Evolutionary conservation across 2,113 vertebrate genomes (phyloP).

Genomic region (Chelonoidis abingdonii): DNA sequence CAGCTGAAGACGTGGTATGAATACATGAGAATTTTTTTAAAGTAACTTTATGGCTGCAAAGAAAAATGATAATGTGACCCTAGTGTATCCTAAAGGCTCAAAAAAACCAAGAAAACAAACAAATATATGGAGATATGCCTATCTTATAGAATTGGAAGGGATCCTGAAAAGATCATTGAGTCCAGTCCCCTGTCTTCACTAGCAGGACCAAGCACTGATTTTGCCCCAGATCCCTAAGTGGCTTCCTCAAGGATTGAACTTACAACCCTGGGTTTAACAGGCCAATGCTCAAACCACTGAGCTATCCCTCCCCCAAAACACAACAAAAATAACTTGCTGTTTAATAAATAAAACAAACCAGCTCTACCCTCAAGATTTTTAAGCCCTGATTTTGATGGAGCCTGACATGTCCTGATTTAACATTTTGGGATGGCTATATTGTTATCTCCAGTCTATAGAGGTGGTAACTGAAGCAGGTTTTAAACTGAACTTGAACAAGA

Average conservation of each 20-base stretch:
- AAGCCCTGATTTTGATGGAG: not conserved
- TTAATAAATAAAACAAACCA: not conserved
- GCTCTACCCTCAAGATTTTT: not conserved
- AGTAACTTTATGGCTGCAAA: not conserved
- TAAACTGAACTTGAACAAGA: conserved; percentile 14
- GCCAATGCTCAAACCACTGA: too few relatives aligned
- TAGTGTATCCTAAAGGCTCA: not conserved
- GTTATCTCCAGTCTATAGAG: not conserved
- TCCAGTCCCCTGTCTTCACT: too few relatives aligned
- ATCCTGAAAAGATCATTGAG: too few relatives aligned
- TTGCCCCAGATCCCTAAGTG: too few relatives aligned
- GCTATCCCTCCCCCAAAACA: too few relatives aligned
- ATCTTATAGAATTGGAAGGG: too few relatives aligned
- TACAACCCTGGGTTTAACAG: too few relatives aligned
- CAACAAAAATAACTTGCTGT: fast-evolving
- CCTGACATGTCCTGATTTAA: not conserved
- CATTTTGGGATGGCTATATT: not conserved
- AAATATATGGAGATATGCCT: too few relatives aligned
- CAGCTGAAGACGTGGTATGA: not conserved
- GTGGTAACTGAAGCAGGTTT: not conserved
- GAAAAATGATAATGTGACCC: not conserved
- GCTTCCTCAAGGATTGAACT: too few relatives aligned
- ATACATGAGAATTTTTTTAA: not conserved
- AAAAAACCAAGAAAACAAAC: not conserved
- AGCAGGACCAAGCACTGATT: too few relatives aligned